These are phyloP conservation scores for Ethmia dodecea DNA, from an alignment of 2,888 invertebrate species.

Conservation along the genomic window DNA sequence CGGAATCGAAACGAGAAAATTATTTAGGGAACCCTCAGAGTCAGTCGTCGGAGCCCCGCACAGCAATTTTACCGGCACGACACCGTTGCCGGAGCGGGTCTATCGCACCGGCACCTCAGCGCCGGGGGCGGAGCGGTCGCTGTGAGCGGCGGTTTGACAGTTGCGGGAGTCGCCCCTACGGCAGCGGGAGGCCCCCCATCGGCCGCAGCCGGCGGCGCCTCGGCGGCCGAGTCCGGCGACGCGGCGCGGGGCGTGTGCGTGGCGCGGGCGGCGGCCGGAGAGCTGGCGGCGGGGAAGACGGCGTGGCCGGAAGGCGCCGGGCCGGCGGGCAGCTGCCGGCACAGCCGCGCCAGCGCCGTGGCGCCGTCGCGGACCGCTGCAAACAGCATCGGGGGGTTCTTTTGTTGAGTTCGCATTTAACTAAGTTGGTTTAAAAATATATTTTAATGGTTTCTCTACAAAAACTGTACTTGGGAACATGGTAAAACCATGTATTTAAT, in stretches of 20 bases:
- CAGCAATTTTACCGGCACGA: no score
- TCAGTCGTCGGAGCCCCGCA: no score
- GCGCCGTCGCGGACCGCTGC: conserved; percentile 60
- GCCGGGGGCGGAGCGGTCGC: not conserved
- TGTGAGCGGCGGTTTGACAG: not conserved
- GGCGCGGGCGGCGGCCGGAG: conserved; percentile 30
- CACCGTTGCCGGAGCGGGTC: no score
- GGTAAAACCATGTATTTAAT: no score
- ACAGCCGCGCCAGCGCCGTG: conserved; percentile 57
- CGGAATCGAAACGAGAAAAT: no score
- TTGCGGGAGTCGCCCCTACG: conserved; percentile 9
- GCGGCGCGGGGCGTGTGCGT: conserved; percentile 3
- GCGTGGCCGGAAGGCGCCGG: conserved; percentile 25
- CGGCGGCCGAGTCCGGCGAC: conserved; percentile 21
- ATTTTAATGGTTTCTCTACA: no score
- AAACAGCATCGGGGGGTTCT: no score
- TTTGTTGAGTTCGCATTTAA: no score
- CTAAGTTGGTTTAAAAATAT: no score
- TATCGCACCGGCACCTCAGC: no score
- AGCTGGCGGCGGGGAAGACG: conserved; percentile 37
- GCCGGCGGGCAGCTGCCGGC: conserved; percentile 38
- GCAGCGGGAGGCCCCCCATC: conserved; percentile 3
- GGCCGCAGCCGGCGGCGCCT: conserved; percentile 9
- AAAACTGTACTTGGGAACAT: no score
- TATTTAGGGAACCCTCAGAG: no score